phyloP scores from a whole-genome alignment of 1,140 invertebrate genomes.

The Trachymyrmex septentrionalis region DNA sequence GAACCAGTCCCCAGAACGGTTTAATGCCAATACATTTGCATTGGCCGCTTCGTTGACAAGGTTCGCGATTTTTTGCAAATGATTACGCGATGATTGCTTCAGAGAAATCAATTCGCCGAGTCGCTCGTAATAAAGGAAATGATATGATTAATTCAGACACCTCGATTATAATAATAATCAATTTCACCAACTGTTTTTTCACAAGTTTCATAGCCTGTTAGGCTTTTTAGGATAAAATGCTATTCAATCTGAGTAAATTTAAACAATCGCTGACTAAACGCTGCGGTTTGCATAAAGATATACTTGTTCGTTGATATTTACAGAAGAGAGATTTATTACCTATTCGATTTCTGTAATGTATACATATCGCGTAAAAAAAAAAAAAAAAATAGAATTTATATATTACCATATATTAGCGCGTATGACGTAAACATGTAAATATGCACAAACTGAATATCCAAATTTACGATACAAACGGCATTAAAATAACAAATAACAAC shows the following conservation, averaged over 20 bases:
- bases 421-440: background rate
- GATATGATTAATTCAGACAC: background rate
- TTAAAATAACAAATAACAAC: conserved; percentile 24
- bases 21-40: conserved; percentile 39
- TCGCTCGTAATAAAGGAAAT: conserved; percentile 3
- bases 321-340: conserved; percentile 2
- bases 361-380: background rate
- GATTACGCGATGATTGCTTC: conserved; percentile 32
- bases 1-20: conserved; percentile 15
- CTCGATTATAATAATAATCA: background rate
- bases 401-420: conserved; percentile 14
- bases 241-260: conserved; percentile 24
- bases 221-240: background rate
- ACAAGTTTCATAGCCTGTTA: background rate
- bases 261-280: conserved; percentile 1
- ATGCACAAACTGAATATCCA: background rate
- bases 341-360: background rate
- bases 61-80: conserved; percentile 50
- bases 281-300: background rate
- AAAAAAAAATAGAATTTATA: conserved; percentile 4
- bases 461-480: background rate
- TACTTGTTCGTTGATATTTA: background rate
- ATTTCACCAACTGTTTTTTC: background rate
- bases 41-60: conserved; percentile 38
- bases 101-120: conserved; percentile 48